These are phyloP conservation scores for Embiotoca jacksoni DNA, from an alignment of 2,113 vertebrate genomes.

Conservation along the genomic window DNA sequence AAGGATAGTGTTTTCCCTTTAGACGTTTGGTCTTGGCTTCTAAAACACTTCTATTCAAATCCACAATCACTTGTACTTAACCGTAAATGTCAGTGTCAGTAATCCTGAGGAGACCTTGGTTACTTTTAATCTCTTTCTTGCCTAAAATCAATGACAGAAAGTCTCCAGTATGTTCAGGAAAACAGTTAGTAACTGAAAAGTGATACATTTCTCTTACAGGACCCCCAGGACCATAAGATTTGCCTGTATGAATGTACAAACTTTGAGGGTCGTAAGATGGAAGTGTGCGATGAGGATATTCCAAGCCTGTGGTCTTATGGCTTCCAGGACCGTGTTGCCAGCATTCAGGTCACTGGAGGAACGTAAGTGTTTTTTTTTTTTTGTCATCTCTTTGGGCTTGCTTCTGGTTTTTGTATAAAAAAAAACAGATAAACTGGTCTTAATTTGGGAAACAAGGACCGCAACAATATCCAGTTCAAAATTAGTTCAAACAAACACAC, in stretches of 20 bases:
- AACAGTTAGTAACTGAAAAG: neutral
- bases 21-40: no score
- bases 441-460: neutral
- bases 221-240: slow-evolving; percentile 88
- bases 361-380: slow-evolving; percentile 83
- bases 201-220: slow-evolving; percentile 67
- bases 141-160: slow-evolving; percentile 6
- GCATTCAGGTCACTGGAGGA: slow-evolving; percentile 87
- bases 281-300: slow-evolving; percentile 88
- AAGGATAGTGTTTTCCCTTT: neutral
- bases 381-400: neutral
- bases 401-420: neutral
- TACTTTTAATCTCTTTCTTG: neutral
- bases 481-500: no score
- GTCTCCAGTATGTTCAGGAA: neutral
- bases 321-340: slow-evolving; percentile 87
- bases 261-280: slow-evolving; percentile 90
- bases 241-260: slow-evolving; percentile 84
- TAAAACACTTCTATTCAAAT: neutral
- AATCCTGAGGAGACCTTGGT: neutral
- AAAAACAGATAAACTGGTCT: neutral
- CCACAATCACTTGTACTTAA: neutral
- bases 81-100: no score
- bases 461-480: no score
- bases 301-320: slow-evolving; percentile 89